Evolutionary conservation across 1,140 invertebrate genomes (phyloP).

Genomic region (Drosophila saltans): DNA sequence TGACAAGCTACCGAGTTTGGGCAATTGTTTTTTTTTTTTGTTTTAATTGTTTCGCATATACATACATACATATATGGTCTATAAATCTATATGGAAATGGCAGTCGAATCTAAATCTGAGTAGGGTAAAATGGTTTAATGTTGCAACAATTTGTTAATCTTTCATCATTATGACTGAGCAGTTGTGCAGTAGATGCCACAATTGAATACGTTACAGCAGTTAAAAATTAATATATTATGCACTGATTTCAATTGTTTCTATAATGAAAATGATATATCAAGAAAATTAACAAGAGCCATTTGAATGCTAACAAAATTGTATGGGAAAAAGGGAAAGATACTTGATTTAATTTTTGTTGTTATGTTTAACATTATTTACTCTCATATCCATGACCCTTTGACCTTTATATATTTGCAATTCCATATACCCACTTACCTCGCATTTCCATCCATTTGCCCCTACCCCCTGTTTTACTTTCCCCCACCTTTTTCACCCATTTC

Average conservation of each 20-base stretch:
- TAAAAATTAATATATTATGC: too few species aligned
- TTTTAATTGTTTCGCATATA: slow-evolving; percentile 30
- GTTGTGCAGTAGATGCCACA: not conserved
- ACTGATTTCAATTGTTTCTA: too few species aligned
- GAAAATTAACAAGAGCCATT: too few species aligned
- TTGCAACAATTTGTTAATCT: slow-evolving; percentile 33
- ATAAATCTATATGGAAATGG: slow-evolving; percentile 46
- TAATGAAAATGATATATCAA: too few species aligned
- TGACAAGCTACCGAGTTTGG: slow-evolving; percentile 52
- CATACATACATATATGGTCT: slow-evolving; percentile 31
- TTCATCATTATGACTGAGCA: slow-evolving; percentile 7
- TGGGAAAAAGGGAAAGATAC: too few species aligned
- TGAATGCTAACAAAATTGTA: too few species aligned
- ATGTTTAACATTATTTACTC: too few species aligned
- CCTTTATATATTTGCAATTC: slow-evolving; percentile 37
- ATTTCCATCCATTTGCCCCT: slow-evolving; percentile 14
- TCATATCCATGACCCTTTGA: slow-evolving; percentile 32
- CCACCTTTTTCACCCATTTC: slow-evolving; percentile 13
- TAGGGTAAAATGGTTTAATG: slow-evolving; percentile 30
- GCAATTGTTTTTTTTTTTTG: slow-evolving; percentile 40
- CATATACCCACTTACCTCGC: not conserved
- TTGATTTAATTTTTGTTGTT: too few species aligned
- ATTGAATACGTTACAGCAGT: too few species aligned
- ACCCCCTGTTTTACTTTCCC: not conserved
- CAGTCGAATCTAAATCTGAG: slow-evolving; percentile 10